Evolutionary conservation across 2,113 vertebrate genomes (phyloP).

Genomic region (Callipepla californica): DNA sequence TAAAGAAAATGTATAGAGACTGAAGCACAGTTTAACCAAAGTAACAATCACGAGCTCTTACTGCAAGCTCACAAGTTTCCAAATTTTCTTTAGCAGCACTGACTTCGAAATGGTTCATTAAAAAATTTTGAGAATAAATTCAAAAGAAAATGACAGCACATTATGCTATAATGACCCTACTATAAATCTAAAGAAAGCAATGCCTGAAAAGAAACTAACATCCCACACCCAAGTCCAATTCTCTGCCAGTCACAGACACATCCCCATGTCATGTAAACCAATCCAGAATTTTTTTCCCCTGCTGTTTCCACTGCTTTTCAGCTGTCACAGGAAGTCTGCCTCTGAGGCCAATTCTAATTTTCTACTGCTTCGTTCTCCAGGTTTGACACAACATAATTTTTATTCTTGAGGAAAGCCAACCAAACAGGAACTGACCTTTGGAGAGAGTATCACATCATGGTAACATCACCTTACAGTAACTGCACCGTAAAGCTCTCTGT

Average conservation of each 20-base stretch:
- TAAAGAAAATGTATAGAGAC: background rate
- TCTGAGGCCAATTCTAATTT: background rate
- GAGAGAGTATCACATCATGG: background rate
- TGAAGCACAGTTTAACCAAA: constrained; percentile 28
- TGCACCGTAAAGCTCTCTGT: background rate
- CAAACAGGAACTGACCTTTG: background rate
- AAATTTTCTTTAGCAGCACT: constrained; percentile 44
- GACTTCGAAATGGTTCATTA: constrained; percentile 13
- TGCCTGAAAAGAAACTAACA: background rate
- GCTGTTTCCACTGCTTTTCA: background rate
- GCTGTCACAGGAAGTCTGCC: background rate
- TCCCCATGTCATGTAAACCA: background rate
- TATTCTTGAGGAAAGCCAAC: background rate
- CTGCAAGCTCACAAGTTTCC: background rate
- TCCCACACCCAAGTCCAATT: background rate
- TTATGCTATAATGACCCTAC: background rate
- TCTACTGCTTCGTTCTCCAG: background rate
- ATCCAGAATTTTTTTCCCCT: background rate
- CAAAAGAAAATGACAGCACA: background rate
- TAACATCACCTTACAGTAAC: background rate
- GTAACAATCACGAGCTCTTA: background rate
- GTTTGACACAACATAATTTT: background rate
- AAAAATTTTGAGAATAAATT: constrained; percentile 10
- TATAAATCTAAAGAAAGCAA: background rate
- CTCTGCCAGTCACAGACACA: background rate